phyloP scores from a whole-genome alignment of 2,797 vertebrate species.

The Leuciscus waleckii region DNA sequence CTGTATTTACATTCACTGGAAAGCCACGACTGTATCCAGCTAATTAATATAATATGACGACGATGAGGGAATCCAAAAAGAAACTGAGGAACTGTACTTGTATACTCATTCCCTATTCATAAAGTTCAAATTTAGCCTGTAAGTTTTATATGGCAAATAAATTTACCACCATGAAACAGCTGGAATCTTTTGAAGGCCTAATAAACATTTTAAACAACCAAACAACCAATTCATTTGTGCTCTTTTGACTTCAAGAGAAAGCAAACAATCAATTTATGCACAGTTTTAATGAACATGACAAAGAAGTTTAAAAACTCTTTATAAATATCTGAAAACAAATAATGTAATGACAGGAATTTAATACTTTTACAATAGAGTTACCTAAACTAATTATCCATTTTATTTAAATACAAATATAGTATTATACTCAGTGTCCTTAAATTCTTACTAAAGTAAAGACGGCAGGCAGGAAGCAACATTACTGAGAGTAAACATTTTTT shows the following conservation, averaged over 20 bases:
- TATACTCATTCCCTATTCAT: background rate
- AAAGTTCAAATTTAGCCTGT: background rate
- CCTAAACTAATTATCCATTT: background rate
- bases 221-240: background rate
- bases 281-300: background rate
- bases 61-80: background rate
- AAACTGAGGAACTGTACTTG: background rate
- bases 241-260: background rate
- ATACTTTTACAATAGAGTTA: background rate
- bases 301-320: background rate
- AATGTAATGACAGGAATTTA: too few species aligned
- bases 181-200: background rate
- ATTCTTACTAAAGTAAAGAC: background rate
- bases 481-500: background rate
- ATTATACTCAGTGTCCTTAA: background rate
- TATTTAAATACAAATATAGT: background rate
- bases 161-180: background rate
- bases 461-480: background rate
- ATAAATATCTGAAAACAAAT: background rate
- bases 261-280: background rate
- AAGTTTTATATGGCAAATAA: background rate
- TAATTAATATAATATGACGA: background rate
- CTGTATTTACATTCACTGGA: background rate
- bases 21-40: background rate
- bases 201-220: background rate